Conservation (phyloP, 2,797 vertebrate genomes). For the Salmo trutta region DNA sequence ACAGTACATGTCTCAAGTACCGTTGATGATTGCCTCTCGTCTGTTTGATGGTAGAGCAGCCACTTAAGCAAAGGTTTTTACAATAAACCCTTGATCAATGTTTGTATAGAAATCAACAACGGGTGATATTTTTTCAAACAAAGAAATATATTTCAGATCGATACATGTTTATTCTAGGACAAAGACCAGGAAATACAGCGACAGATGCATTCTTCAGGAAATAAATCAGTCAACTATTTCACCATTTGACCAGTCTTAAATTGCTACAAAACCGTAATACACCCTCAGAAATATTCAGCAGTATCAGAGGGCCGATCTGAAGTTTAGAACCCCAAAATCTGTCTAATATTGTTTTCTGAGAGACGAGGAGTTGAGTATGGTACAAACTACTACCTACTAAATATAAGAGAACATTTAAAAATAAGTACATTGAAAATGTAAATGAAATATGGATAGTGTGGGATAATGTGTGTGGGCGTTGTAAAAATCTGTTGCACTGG, state of each 20-base stretch:
- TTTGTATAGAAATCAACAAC: background rate
- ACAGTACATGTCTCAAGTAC: background rate
- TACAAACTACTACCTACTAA: background rate
- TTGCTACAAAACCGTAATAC: background rate
- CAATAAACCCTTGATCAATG: slow-evolving; percentile 1
- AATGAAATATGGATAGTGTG: background rate
- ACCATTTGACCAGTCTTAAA: background rate
- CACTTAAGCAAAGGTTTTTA: slow-evolving; percentile 27
- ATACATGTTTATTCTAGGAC: background rate
- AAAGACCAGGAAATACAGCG: background rate
- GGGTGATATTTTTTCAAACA: too few species aligned
- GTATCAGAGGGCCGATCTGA: background rate
- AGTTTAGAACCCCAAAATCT: background rate
- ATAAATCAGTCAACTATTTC: background rate
- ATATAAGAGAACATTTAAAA: background rate
- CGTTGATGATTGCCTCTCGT: background rate
- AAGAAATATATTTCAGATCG: too few species aligned
- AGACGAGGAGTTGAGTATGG: background rate
- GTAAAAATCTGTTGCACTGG: background rate
- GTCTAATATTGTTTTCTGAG: background rate
- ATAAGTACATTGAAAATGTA: background rate
- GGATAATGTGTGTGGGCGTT: background rate
- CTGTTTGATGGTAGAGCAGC: slow-evolving; percentile 6
- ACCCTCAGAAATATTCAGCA: background rate
- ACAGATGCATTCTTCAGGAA: background rate